Conservation (phyloP, 1,140 invertebrate species). For the Thrips palmi region DNA sequence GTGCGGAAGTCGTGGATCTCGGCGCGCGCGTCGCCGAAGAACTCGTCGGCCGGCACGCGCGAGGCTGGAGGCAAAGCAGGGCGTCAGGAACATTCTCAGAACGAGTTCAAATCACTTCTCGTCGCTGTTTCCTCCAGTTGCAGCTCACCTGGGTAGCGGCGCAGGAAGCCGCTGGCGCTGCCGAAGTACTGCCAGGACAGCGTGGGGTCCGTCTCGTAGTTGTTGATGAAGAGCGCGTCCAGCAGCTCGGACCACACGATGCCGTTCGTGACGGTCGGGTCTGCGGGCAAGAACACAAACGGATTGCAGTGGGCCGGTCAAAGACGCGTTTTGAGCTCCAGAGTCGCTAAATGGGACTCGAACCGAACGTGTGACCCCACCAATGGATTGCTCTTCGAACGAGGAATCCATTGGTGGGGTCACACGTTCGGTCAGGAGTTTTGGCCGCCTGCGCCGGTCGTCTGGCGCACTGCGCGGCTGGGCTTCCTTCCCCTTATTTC, state of each 20-base stretch:
- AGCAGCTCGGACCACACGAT: slow-evolving; percentile 85
- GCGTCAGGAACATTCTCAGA: slow-evolving; percentile 2
- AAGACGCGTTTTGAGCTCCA: too few relatives aligned
- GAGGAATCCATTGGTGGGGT: too few relatives aligned
- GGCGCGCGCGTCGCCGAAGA: slow-evolving; percentile 32
- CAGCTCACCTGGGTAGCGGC: slow-evolving; percentile 71
- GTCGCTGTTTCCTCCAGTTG: neutral
- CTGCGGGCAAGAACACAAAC: slow-evolving; percentile 28
- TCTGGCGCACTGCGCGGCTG: too few relatives aligned
- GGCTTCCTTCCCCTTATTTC: neutral
- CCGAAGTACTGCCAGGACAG: slow-evolving; percentile 96
- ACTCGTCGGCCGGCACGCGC: slow-evolving; percentile 53
- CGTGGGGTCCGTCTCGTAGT: slow-evolving; percentile 77
- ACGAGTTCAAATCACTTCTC: neutral
- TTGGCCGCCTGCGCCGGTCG: too few relatives aligned
- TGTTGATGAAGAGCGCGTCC: slow-evolving; percentile 77
- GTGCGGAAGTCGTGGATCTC: slow-evolving; percentile 74
- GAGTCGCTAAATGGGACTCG: too few relatives aligned
- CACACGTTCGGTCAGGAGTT: too few relatives aligned
- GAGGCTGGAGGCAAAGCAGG: slow-evolving; percentile 29
- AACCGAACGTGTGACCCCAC: too few relatives aligned
- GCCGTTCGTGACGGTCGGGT: slow-evolving; percentile 59
- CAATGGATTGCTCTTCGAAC: too few relatives aligned
- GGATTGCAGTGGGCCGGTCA: too few relatives aligned
- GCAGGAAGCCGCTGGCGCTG: slow-evolving; percentile 74